These are phyloP conservation scores for Paratrypauchen microcephalus DNA, from an alignment of 2,797 vertebrate species.

Conservation along the genomic window DNA sequence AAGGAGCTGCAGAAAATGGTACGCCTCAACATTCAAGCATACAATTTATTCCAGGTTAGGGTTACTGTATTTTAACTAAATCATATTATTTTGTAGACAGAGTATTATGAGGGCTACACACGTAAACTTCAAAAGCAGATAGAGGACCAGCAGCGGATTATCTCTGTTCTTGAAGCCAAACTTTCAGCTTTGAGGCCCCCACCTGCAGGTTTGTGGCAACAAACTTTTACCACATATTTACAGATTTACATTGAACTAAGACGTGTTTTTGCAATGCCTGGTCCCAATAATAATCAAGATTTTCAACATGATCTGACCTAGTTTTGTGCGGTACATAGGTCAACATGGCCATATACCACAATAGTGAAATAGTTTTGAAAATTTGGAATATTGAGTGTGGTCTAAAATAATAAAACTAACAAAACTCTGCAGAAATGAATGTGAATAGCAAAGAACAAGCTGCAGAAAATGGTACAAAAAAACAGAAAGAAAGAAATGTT, in stretches of 20 bases:
- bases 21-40: conserved; percentile 17
- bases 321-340: neutral
- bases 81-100: conserved; percentile 81
- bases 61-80: neutral
- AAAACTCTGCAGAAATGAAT: neutral
- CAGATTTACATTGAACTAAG: neutral
- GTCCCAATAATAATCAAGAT: neutral
- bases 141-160: conserved; percentile 84
- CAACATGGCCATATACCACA: neutral
- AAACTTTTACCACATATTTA: neutral
- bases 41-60: neutral
- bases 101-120: conserved; percentile 87
- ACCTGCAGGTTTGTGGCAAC: conserved; percentile 69
- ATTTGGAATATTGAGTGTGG: neutral
- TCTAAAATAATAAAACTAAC: neutral
- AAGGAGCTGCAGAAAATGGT: conserved; percentile 92
- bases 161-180: conserved; percentile 81
- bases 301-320: neutral
- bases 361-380: neutral
- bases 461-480: too few relatives aligned
- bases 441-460: too few relatives aligned
- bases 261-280: neutral
- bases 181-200: conserved; percentile 64
- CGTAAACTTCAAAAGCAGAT: conserved; percentile 89
- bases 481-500: neutral